phyloP scores from a whole-genome alignment of 1,140 invertebrate genomes.

The Heliconius hewitsoni region DNA sequence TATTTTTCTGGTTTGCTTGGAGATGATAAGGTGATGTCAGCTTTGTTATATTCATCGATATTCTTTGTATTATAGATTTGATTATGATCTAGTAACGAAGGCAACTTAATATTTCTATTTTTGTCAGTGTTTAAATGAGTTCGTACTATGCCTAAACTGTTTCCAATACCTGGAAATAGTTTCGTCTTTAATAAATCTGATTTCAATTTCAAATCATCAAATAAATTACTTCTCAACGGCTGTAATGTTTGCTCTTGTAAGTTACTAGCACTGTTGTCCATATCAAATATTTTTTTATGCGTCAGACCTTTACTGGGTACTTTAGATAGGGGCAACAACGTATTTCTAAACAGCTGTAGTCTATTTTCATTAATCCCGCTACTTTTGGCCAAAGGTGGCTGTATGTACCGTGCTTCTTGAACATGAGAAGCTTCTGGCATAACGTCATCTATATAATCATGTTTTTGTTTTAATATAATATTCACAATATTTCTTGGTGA shows the following conservation, averaged over 20 bases:
- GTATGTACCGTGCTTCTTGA: conserved; percentile 53
- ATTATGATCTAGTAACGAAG: conserved; percentile 4
- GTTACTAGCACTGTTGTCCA: conserved; percentile 58
- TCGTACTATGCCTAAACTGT: neutral
- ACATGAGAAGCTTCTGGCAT: conserved; percentile 54
- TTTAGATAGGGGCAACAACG: conserved; percentile 28
- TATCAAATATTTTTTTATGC: conserved; percentile 47
- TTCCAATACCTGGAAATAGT: conserved; percentile 22
- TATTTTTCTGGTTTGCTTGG: neutral
- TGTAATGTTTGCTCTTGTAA: conserved; percentile 44
- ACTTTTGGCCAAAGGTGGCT: conserved; percentile 41
- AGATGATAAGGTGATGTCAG: conserved; percentile 2
- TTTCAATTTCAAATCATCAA: conserved; percentile 39
- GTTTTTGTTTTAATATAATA: conserved; percentile 55
- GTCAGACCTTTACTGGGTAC: conserved; percentile 24
- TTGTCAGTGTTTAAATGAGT: neutral
- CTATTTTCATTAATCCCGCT: conserved; percentile 30
- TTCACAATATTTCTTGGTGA: conserved; percentile 51
- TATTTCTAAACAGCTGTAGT: conserved; percentile 32
- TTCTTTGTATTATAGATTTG: neutral
- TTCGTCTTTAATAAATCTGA: conserved; percentile 35
- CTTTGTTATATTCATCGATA: neutral
- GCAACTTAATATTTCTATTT: conserved; percentile 30
- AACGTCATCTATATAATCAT: conserved; percentile 43
- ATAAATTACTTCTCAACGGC: conserved; percentile 31